Conservation (phyloP, 2,797 vertebrate genomes). For the Gastrophryne carolinensis region DNA sequence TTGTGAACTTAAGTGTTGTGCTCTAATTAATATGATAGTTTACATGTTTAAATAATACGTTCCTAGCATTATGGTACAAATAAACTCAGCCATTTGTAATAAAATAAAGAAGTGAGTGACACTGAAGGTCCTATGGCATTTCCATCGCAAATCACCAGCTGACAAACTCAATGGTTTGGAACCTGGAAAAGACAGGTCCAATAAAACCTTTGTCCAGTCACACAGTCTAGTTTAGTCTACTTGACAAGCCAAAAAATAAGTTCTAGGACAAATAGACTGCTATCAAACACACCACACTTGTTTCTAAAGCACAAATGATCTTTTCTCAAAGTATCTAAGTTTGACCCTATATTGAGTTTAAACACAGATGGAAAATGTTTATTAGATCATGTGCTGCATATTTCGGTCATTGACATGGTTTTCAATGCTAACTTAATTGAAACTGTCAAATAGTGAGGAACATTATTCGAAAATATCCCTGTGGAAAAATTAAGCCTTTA, state of each 20-base stretch:
- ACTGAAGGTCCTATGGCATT: background rate
- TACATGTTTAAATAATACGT: background rate
- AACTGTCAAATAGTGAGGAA: background rate
- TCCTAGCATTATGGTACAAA: background rate
- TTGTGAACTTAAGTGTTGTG: background rate
- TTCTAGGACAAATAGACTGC: constrained; percentile 46
- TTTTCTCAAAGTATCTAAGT: too few species aligned
- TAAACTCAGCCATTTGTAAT: constrained; percentile 25
- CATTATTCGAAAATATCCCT: constrained; percentile 35
- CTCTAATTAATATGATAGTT: too few species aligned
- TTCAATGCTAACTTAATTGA: constrained; percentile 54
- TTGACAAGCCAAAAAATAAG: constrained; percentile 45
- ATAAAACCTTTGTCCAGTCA: constrained; percentile 30
- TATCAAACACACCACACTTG: constrained; percentile 32
- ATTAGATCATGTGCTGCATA: too few species aligned
- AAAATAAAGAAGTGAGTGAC: constrained; percentile 40
- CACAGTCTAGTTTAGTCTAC: background rate
- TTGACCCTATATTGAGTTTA: too few species aligned
- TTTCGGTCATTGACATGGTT: background rate
- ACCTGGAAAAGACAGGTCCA: constrained; percentile 25
- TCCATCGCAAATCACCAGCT: constrained; percentile 42
- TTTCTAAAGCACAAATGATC: background rate
- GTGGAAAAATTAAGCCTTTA: background rate
- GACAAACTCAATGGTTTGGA: constrained; percentile 54
- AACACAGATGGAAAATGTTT: too few species aligned